Evolutionary conservation across 2,113 vertebrate species (phyloP), one percentile per base, ranked within the genome.

Genomic region (Probosciger aterrimus): DNA sequence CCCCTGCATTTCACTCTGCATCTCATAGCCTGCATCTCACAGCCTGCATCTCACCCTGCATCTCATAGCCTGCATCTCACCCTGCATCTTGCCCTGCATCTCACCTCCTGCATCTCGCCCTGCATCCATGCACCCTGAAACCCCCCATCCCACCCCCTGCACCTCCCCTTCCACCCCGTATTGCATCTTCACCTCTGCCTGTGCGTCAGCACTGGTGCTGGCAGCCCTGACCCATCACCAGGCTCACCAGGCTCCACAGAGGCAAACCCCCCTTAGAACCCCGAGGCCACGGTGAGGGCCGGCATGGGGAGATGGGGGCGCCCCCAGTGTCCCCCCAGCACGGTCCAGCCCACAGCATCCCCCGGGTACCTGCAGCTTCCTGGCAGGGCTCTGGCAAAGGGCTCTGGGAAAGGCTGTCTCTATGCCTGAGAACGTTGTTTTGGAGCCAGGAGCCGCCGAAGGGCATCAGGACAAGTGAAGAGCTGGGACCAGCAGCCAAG

Each of bases 201-300:
- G 55, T 35, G 18, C 92, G 91, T 96, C 93, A 84, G 37, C 17
- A 88, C 57, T 7, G 7, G 25, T 18, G 18, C 47, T 1, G 1
- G 27, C 5, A 37, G 44, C 50, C 55, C 60, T 20, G 43, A 44
- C 19, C 41, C 18, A 2, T 9, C 33, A 49, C 57, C 0, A 0
- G 19, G 39, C 59, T 44, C 70, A 55, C 59, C 3, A 0, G 43
- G 49, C 27, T n/a, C 75, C 43, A 33, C 27, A 0, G 0, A 44
- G 23, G n/a, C 7, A 18, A 23, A 9, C 1, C 2, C 31, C 18
- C 3, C 10, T 0, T 0, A 4, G 20, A 59, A 2, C 33, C n/a
- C 43, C 0, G 0, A 76, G 14, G 59, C 82, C 88, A 23, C 1
- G 3, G 44, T 9, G 76, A 86, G 67, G 50, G 30, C 33, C 16